phyloP scores from a whole-genome alignment of 2,888 invertebrate genomes.

The Oxystoma pomonae region DNA sequence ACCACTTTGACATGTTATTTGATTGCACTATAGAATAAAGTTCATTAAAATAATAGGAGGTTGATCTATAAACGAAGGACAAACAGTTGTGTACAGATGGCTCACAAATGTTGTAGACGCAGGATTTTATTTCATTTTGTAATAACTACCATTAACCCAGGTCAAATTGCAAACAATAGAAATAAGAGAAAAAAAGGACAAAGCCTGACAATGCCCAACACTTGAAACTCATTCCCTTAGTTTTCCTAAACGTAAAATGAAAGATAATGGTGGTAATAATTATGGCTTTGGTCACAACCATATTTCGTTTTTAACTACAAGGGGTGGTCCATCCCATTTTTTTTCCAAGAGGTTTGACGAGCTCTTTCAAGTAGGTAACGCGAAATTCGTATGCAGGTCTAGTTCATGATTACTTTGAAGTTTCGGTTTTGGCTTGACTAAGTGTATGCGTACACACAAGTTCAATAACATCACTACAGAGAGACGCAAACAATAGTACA shows the following conservation, averaged over 20 bases:
- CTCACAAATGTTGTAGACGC: not conserved
- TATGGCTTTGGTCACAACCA: not conserved
- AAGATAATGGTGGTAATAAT: not conserved
- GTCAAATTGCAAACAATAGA: not conserved
- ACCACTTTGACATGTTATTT: too few relatives aligned
- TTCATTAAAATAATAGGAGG: not conserved
- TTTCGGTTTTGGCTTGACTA: too few relatives aligned
- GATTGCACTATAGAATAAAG: not conserved
- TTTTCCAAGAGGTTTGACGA: not conserved
- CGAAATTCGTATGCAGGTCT: too few relatives aligned
- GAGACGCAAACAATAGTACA: not conserved
- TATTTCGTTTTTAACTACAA: not conserved
- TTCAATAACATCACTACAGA: too few relatives aligned
- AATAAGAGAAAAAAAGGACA: not conserved
- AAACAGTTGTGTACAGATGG: not conserved
- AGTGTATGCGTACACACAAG: too few relatives aligned
- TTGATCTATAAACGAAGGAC: not conserved
- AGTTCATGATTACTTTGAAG: too few relatives aligned
- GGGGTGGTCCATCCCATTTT: not conserved
- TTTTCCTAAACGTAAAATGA: not conserved
- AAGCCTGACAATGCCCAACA: not conserved
- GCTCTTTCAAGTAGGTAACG: too few relatives aligned
- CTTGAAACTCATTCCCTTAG: not conserved
- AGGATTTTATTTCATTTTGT: not conserved
- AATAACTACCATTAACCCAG: not conserved